A percentile compares a stretch with the other conserved stretches of the same genome.
These are phyloP conservation scores for Pygoscelis antarcticus DNA, from an alignment of 2,113 vertebrate species.

Conservation along the genomic window DNA sequence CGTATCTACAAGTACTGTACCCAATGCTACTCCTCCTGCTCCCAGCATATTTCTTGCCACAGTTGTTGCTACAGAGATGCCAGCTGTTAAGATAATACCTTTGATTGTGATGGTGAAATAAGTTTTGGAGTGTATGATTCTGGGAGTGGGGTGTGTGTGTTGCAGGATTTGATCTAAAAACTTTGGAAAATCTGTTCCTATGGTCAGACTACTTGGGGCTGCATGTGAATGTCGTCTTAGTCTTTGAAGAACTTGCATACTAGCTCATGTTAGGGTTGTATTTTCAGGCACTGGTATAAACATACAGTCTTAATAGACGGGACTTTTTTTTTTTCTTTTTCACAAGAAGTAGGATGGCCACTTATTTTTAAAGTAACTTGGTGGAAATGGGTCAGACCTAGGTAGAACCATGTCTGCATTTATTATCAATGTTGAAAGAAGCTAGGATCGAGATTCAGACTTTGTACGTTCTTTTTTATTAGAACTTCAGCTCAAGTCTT, in stretches of 20 bases:
- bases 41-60: neutral
- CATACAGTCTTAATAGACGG: neutral
- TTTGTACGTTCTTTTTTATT: neutral
- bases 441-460: neutral
- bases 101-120: neutral
- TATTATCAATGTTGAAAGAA: neutral
- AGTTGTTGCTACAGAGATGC: neutral
- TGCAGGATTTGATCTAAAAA: neutral
- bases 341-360: neutral
- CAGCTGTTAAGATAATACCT: neutral
- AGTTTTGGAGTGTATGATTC: neutral
- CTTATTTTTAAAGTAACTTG: neutral
- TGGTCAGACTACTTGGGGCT: neutral
- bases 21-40: neutral
- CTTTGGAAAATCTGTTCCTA: neutral
- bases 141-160: neutral
- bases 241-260: neutral
- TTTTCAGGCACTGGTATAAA: neutral
- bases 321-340: neutral
- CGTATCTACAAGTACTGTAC: neutral
- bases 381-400: neutral
- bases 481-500: neutral
- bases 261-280: neutral
- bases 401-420: neutral
- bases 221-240: accelerated